A percentile compares a stretch with the other conserved stretches of the same genome.
These are phyloP conservation scores for Eurytoma adleriae DNA, from an alignment of 2,888 invertebrate species.

Conservation along the genomic window DNA sequence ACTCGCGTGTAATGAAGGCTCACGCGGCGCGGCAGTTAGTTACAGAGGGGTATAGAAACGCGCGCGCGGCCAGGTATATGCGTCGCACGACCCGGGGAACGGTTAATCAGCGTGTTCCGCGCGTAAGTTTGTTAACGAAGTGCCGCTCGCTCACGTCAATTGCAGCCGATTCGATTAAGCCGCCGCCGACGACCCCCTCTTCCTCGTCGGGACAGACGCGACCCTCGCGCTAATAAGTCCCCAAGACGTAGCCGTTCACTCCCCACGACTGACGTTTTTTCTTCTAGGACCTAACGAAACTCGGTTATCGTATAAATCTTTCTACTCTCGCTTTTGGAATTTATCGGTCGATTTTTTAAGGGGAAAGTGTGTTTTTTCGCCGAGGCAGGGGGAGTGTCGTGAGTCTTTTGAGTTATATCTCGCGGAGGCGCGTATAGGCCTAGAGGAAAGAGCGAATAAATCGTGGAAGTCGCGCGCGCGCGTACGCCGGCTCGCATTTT, in stretches of 20 bases:
- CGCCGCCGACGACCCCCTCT: not conserved
- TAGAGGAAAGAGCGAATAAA: slow-evolving; percentile 23
- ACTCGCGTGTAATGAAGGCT: not conserved
- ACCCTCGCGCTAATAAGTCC: too few species aligned
- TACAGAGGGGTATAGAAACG: not conserved
- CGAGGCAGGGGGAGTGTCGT: not conserved
- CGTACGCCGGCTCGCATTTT: slow-evolving; percentile 10
- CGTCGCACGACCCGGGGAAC: slow-evolving; percentile 5
- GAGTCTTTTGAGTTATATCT: slow-evolving; percentile 3
- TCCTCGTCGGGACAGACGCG: too few species aligned
- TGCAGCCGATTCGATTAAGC: slow-evolving; percentile 62
- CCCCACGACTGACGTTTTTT: too few species aligned
- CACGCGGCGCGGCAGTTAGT: slow-evolving; percentile 14
- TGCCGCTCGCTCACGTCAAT: slow-evolving; percentile 63
- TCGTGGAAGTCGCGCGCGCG: not conserved
- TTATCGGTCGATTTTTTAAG: not conserved
- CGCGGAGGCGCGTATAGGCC: not conserved
- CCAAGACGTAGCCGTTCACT: too few species aligned
- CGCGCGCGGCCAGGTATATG: not conserved
- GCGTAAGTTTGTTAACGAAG: slow-evolving; percentile 65
- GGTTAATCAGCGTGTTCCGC: slow-evolving; percentile 62
- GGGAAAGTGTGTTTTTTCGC: not conserved
- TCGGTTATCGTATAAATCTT: not conserved
- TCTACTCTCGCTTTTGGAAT: not conserved
- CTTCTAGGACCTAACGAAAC: not conserved